phyloP scores from a whole-genome alignment of 2,113 vertebrate genomes.

The Narcine bancroftii region DNA sequence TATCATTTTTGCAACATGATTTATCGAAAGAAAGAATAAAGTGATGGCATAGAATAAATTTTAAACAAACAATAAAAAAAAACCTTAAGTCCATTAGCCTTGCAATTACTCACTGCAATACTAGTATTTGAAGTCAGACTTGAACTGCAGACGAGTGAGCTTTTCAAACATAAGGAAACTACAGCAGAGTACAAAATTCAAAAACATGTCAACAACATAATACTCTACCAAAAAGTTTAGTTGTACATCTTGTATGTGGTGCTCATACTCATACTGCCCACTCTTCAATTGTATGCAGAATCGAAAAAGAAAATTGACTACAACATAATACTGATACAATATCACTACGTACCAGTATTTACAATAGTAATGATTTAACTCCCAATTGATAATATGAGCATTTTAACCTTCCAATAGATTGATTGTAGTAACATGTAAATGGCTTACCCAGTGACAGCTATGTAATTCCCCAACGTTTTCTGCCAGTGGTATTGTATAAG shows the following conservation, averaged over 20 bases:
- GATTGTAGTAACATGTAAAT: background rate
- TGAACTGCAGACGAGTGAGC: background rate
- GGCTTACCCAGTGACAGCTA: slow-evolving; percentile 88
- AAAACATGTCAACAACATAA: background rate
- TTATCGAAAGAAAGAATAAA: background rate
- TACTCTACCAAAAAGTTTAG: background rate
- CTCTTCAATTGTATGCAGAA: slow-evolving; percentile 71
- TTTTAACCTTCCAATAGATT: background rate
- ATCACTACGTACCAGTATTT: background rate
- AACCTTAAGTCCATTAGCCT: background rate
- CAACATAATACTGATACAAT: background rate
- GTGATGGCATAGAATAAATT: background rate
- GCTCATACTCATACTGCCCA: background rate
- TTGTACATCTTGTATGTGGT: background rate
- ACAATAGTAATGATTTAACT: slow-evolving; percentile 6
- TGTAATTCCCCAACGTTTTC: slow-evolving; percentile 81
- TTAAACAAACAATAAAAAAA: background rate
- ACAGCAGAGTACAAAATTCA: background rate
- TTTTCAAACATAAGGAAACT: background rate
- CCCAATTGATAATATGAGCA: background rate
- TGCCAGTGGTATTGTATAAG: slow-evolving; percentile 83
- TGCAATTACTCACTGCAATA: background rate
- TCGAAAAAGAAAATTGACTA: slow-evolving; percentile 50
- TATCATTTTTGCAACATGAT: no score
- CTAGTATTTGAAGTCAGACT: background rate